Evolutionary conservation across 2,797 vertebrate species (phyloP), one percentile per base, ranked within the genome.

Genomic region (Oryzias dopingdopingensis): DNA sequence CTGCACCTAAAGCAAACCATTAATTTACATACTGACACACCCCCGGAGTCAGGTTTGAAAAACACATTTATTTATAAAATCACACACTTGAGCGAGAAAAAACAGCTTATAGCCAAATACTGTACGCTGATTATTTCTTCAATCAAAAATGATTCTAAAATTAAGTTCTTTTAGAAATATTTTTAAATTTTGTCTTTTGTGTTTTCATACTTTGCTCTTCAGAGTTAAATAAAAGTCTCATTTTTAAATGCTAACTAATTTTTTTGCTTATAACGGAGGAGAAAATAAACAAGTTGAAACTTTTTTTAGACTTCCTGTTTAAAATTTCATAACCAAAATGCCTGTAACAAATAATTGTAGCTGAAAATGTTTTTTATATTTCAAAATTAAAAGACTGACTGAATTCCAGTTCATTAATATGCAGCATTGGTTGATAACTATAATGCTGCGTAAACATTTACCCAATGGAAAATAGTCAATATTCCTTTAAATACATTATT

Each of bases 1-100:
- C 29, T 60, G 23, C 14, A 17, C 29, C 26, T 66, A 5, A 49
- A 66, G 6, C 56, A 37, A 59, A 72, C 53, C 14, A 61, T 51
- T 70, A 51, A 54, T 59, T 43, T 52, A 67, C 13, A 52, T 24
- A 14, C 14, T 65, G 20, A 49, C 15, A 37, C 12, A 18, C 24
- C 6, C 2, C 23, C 57, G 16, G 40, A 29, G 6, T 64, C 20
- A 44, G 1, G 14, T 37, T 52, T 29, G 13, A 62, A 63, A 45
- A 14, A 6, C 10, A 26, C 15, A 62, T 42, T 61, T 17, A 3
- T 2, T 14, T 47, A 26, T 29, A 47, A 42, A 62, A 53, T 16
- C 43, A 2, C 20, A 49, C 18, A 40, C n/a, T 59, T 4, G 65
- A 48, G 13, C 51, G 2, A 16, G 10, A 14, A n/a, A 18, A 17